Conservation (phyloP, 2,888 invertebrate genomes). For the Graphium colonna region DNA sequence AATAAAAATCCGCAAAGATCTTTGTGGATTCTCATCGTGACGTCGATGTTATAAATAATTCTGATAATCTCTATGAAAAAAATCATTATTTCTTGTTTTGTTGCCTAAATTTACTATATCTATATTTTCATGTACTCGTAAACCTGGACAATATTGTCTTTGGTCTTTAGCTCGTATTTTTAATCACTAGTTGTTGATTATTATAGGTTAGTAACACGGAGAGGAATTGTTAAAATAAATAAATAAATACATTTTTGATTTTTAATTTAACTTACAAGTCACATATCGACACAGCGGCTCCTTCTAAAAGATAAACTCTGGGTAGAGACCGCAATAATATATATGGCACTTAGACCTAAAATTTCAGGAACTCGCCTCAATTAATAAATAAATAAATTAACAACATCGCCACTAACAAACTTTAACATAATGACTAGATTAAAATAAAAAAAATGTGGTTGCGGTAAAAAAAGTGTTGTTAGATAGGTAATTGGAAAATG, state of each 20-base stretch:
- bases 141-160: too few species aligned
- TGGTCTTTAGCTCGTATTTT: too few species aligned
- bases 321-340: slow-evolving; percentile 51
- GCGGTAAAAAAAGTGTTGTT: slow-evolving; percentile 60
- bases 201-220: not conserved
- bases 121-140: too few species aligned
- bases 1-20: too few species aligned
- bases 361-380: slow-evolving; percentile 62
- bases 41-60: too few species aligned
- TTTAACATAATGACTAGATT: slow-evolving; percentile 73
- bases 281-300: slow-evolving; percentile 56
- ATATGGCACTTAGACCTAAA: slow-evolving; percentile 55
- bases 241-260: slow-evolving; percentile 17
- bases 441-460: slow-evolving; percentile 54
- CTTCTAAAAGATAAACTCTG: slow-evolving; percentile 58
- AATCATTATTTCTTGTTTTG: too few species aligned
- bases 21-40: too few species aligned
- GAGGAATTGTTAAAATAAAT: slow-evolving; percentile 7
- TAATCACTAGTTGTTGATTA: too few species aligned
- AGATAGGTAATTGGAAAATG: slow-evolving; percentile 67
- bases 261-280: slow-evolving; percentile 26
- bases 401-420: slow-evolving; percentile 64
- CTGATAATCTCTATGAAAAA: too few species aligned
- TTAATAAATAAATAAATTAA: slow-evolving; percentile 59
- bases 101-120: too few species aligned